Evolutionary conservation across 2,797 vertebrate genomes (phyloP).

Genomic region (Siniperca scherzeri): DNA sequence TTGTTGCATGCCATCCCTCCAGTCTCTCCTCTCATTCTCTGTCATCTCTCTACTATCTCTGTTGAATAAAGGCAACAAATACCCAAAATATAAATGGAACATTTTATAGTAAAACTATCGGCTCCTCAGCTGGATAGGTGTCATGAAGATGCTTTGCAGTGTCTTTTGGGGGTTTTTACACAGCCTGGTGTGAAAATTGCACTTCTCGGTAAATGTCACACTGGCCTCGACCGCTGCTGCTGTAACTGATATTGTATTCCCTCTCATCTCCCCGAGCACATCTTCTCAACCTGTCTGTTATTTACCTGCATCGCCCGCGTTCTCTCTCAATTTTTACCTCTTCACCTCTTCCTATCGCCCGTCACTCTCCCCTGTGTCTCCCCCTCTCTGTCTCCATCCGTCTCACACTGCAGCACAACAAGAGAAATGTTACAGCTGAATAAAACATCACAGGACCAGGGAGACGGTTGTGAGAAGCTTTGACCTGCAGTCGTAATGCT

Average conservation of each 20-base stretch:
- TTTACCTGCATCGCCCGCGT: neutral
- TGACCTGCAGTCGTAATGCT: constrained; percentile 35
- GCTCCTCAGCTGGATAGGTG: neutral
- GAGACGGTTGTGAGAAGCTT: constrained; percentile 42
- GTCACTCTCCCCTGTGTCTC: neutral
- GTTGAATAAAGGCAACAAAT: neutral
- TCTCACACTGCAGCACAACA: constrained; percentile 29
- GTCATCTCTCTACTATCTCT: neutral
- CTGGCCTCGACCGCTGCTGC: constrained; percentile 27
- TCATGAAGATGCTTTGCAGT: neutral
- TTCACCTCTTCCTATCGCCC: constrained; percentile 8
- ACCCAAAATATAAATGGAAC: neutral
- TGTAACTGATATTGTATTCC: constrained; percentile 12
- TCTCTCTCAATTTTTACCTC: constrained; percentile 10
- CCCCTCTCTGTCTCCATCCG: neutral
- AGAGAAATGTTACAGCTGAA: constrained; percentile 50
- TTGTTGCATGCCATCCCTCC: neutral
- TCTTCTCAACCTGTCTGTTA: constrained; percentile 8
- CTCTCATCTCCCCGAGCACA: constrained; percentile 12
- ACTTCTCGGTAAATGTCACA: constrained; percentile 46
- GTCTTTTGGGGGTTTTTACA: constrained; percentile 8
- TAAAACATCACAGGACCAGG: constrained; percentile 59
- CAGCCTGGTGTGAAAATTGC: constrained; percentile 33
- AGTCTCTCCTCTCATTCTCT: neutral
- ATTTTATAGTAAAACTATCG: neutral